Percentiles rank a stretch among this genome's conserved stretches.
phyloP scores from a whole-genome alignment of 2,113 vertebrate genomes.

The Apus apus region DNA sequence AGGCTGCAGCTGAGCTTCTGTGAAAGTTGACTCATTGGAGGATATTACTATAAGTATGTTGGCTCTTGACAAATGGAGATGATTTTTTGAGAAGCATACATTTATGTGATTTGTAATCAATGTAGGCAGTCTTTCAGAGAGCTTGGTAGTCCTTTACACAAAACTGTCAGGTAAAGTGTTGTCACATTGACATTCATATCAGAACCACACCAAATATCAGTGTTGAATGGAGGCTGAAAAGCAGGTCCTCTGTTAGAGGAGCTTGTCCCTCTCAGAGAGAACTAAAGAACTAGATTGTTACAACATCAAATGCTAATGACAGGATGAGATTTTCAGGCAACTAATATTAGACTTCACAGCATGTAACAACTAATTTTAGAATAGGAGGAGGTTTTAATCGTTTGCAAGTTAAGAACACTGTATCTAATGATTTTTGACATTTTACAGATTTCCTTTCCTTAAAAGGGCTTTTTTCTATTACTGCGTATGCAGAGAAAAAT shows the following conservation, averaged over 20 bases:
- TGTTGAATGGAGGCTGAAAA: background rate
- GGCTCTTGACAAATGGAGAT: background rate
- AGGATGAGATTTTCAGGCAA: background rate
- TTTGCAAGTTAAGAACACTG: background rate
- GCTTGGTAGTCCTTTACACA: background rate
- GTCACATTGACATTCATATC: background rate
- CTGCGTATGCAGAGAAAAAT: background rate
- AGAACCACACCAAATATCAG: background rate
- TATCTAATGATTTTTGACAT: background rate
- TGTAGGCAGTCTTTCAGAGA: background rate
- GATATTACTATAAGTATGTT: background rate
- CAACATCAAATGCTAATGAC: background rate
- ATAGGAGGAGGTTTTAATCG: background rate
- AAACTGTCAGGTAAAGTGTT: background rate
- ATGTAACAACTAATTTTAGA: background rate
- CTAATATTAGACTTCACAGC: background rate
- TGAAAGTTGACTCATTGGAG: background rate
- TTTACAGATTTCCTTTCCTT: background rate
- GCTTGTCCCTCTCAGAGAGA: background rate
- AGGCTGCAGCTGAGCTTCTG: background rate
- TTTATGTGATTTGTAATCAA: background rate
- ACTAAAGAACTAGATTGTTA: background rate
- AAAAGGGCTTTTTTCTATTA: background rate
- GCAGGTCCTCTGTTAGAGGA: background rate
- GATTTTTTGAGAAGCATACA: background rate